Percentiles rank a stretch among this genome's conserved stretches.
Conservation (phyloP, 2,888 invertebrate species). For the Lycophotia porphyrea region DNA sequence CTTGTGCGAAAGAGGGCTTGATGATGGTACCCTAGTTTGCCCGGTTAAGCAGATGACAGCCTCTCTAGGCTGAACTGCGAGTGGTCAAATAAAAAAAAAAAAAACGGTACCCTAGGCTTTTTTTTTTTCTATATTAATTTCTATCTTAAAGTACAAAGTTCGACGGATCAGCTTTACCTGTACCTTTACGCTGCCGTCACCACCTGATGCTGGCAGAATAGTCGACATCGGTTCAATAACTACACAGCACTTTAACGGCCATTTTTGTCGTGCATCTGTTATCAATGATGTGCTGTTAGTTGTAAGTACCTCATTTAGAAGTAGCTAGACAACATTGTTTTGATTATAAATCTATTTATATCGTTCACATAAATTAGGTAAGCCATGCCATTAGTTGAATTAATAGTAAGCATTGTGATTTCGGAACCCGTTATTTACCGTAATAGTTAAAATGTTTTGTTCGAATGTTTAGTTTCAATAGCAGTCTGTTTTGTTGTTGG, state of each 20-base stretch:
- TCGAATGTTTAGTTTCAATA: slow-evolving; percentile 44
- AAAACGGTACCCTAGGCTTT: too few relatives aligned
- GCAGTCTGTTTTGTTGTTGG: slow-evolving; percentile 37
- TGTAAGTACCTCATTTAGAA: not conserved
- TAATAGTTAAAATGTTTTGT: slow-evolving; percentile 60
- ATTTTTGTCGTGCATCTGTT: not conserved
- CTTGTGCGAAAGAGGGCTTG: too few relatives aligned
- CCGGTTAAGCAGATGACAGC: too few relatives aligned
- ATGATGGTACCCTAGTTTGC: too few relatives aligned
- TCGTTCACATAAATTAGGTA: slow-evolving; percentile 35
- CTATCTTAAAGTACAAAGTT: too few relatives aligned
- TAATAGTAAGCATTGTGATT: slow-evolving; percentile 53
- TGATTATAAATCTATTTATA: slow-evolving; percentile 29
- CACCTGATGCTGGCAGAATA: not conserved
- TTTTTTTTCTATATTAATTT: too few relatives aligned
- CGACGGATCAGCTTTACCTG: too few relatives aligned
- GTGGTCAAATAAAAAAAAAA: too few relatives aligned
- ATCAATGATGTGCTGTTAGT: not conserved
- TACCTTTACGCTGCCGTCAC: not conserved
- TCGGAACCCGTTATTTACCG: slow-evolving; percentile 43
- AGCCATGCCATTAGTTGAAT: slow-evolving; percentile 52
- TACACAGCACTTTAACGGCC: not conserved
- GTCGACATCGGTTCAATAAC: not conserved
- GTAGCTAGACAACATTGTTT: not conserved
- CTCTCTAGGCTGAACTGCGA: too few relatives aligned